Conservation (phyloP, 2,797 vertebrate genomes). For the Arctocebus calabarensis region DNA sequence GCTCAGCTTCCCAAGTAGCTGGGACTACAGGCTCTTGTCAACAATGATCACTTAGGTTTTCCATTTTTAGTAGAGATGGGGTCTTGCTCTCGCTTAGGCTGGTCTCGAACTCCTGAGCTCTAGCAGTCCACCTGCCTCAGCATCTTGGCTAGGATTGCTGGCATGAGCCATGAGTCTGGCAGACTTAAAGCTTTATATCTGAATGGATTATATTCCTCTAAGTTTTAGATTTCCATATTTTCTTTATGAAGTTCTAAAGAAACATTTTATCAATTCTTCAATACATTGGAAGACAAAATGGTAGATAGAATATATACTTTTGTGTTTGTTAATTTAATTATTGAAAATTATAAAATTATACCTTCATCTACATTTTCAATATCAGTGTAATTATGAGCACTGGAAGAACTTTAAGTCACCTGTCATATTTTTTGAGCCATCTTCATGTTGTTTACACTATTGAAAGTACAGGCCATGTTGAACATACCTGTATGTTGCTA, state of each 20-base stretch:
- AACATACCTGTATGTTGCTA: neutral
- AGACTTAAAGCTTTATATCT: neutral
- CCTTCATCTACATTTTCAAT: neutral
- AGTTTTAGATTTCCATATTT: neutral
- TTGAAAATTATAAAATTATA: neutral
- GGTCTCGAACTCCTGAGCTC: too few relatives aligned
- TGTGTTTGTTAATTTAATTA: slow-evolving; percentile 1
- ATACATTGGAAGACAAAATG: neutral
- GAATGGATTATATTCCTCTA: neutral
- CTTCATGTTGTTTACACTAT: neutral
- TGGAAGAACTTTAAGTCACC: neutral
- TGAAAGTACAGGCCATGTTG: neutral
- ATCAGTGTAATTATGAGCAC: neutral
- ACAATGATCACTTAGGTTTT: too few relatives aligned
- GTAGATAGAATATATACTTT: neutral
- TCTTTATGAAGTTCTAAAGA: neutral
- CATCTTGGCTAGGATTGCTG: too few relatives aligned
- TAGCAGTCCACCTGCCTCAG: too few relatives aligned
- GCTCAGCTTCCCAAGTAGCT: too few relatives aligned
- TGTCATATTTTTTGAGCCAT: neutral
- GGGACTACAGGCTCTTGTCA: too few relatives aligned
- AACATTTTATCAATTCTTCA: neutral
- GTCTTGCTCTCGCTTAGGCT: too few relatives aligned
- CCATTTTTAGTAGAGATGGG: too few relatives aligned
- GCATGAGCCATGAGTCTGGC: too few relatives aligned